Conservation (phyloP, 2,113 vertebrate species). For the Lutjanus erythropterus region DNA sequence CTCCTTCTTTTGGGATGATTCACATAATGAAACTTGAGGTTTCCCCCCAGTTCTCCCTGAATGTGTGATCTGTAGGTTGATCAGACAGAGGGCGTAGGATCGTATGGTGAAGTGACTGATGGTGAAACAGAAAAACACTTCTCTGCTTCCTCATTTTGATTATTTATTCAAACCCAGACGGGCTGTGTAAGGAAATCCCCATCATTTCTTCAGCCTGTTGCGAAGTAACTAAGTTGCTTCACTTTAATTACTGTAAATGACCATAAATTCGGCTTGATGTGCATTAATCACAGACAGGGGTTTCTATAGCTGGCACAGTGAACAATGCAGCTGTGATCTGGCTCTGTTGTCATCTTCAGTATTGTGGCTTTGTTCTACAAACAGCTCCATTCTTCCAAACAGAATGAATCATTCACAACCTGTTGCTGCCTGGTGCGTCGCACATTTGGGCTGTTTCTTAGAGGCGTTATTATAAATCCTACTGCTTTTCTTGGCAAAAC, state of each 20-base stretch:
- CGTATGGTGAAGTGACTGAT: constrained; percentile 9
- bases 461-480: constrained; percentile 1
- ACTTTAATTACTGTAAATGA: neutral
- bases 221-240: neutral
- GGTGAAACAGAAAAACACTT: constrained; percentile 2
- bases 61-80: constrained; percentile 6
- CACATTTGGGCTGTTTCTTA: neutral
- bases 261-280: neutral
- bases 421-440: constrained; percentile 39
- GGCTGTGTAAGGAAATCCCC: neutral
- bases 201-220: neutral
- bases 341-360: constrained; percentile 52
- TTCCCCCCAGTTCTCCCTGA: neutral
- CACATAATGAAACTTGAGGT: constrained; percentile 10
- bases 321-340: constrained; percentile 43
- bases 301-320: neutral
- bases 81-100: neutral
- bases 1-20: neutral
- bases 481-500: too few relatives aligned
- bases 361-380: constrained; percentile 48
- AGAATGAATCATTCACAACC: constrained; percentile 54
- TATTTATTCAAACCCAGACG: neutral
- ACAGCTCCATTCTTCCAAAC: constrained; percentile 37
- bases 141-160: constrained; percentile 35
- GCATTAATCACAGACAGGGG: neutral